These are phyloP conservation scores for Todus mexicanus DNA, from an alignment of 2,797 vertebrate species.

Conservation along the genomic window DNA sequence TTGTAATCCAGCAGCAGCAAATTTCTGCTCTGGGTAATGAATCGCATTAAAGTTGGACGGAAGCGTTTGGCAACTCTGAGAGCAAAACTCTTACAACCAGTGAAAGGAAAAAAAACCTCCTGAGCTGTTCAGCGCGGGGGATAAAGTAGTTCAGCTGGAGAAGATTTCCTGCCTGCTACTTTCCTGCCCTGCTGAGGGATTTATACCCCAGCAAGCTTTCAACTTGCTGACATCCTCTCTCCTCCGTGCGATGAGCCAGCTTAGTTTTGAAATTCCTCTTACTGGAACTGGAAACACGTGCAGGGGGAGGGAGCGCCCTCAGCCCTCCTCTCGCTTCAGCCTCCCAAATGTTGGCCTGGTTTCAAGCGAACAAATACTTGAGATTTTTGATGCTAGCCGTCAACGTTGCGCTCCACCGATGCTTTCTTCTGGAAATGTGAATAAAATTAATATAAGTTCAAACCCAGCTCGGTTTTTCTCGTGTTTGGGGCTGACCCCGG, in stretches of 20 bases:
- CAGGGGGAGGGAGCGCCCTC: not conserved
- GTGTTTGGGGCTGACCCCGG: not conserved
- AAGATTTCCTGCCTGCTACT: conserved; percentile 30
- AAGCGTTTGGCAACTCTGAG: not conserved
- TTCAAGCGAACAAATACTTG: conserved; percentile 4
- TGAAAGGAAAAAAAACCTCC: too few species aligned
- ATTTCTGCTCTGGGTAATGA: conserved; percentile 3
- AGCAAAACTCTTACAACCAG: not conserved
- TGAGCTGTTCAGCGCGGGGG: not conserved
- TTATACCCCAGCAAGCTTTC: conserved; percentile 37
- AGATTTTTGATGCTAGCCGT: not conserved
- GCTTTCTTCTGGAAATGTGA: conserved; percentile 58
- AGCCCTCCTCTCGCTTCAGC: not conserved
- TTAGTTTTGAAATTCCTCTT: not conserved
- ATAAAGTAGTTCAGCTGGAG: conserved; percentile 10
- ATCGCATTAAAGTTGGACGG: not conserved
- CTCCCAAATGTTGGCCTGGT: not conserved
- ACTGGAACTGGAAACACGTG: not conserved
- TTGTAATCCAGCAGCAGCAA: not conserved
- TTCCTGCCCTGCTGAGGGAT: conserved; percentile 8
- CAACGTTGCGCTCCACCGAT: not conserved
- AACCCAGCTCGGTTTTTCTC: not conserved
- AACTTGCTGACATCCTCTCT: conserved; percentile 18
- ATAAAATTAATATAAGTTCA: conserved; percentile 47
- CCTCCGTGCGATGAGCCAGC: not conserved